These are phyloP conservation scores for Ramphastos sulfuratus DNA, from an alignment of 2,113 vertebrate species.

Conservation along the genomic window DNA sequence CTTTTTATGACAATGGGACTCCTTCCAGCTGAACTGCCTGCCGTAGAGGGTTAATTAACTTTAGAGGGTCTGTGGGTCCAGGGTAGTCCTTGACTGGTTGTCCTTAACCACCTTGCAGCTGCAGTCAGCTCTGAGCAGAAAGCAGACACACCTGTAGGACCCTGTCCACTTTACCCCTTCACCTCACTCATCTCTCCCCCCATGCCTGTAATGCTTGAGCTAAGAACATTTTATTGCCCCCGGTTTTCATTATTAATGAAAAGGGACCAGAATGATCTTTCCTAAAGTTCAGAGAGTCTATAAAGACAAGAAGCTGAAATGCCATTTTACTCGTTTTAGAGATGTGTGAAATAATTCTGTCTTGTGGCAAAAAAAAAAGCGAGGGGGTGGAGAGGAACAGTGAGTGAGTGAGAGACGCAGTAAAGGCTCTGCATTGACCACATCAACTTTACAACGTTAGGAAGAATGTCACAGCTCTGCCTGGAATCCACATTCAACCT, in stretches of 20 bases:
- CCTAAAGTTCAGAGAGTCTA: conserved; percentile 88
- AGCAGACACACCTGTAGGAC: conserved; percentile 69
- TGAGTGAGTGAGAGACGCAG: neutral
- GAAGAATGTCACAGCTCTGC: conserved; percentile 26
- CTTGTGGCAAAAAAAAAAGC: conserved; percentile 76
- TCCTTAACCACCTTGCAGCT: neutral
- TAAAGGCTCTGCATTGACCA: conserved; percentile 43
- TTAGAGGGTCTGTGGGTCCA: neutral
- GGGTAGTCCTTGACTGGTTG: neutral
- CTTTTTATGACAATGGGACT: neutral
- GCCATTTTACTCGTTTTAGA: conserved; percentile 84
- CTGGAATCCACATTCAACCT: neutral
- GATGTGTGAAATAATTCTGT: conserved; percentile 82
- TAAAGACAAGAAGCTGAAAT: conserved; percentile 85
- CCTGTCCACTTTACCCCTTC: conserved; percentile 53
- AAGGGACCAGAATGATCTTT: conserved; percentile 86
- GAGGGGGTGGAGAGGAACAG: conserved; percentile 2
- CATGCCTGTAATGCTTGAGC: conserved; percentile 37
- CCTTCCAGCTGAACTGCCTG: neutral
- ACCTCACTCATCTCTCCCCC: conserved; percentile 46
- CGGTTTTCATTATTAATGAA: conserved; percentile 89
- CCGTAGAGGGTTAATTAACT: neutral
- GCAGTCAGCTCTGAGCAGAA: neutral
- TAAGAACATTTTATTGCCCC: conserved; percentile 84
- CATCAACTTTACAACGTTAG: neutral